These are phyloP conservation scores for Poeciliopsis retropinna DNA, from an alignment of 2,113 vertebrate genomes.

Conservation along the genomic window DNA sequence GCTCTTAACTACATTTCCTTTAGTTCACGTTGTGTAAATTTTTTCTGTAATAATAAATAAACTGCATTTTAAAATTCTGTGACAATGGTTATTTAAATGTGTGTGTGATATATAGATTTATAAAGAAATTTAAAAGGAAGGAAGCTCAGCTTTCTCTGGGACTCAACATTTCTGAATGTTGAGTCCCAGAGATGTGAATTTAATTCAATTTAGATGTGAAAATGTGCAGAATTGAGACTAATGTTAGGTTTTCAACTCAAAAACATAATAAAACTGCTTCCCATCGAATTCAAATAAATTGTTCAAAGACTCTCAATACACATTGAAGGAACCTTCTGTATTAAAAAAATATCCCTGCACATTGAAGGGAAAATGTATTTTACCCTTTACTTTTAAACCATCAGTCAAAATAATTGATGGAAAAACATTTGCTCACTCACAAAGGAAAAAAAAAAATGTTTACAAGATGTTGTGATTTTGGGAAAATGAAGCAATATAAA, in stretches of 20 bases:
- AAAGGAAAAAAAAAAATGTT: too few relatives aligned
- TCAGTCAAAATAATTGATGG: too few relatives aligned
- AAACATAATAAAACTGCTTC: neutral
- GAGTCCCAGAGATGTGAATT: too few relatives aligned
- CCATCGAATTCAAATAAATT: neutral
- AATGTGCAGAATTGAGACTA: neutral
- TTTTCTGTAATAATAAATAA: constrained; percentile 47
- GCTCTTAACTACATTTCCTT: constrained; percentile 49
- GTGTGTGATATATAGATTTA: neutral
- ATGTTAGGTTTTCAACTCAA: neutral
- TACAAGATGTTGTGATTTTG: too few relatives aligned
- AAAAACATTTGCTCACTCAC: too few relatives aligned
- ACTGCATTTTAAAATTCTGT: constrained; percentile 18
- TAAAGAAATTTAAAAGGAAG: neutral
- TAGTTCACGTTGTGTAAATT: constrained; percentile 8
- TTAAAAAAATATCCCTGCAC: too few relatives aligned
- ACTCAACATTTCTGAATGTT: too few relatives aligned
- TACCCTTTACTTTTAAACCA: too few relatives aligned
- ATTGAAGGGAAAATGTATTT: too few relatives aligned
- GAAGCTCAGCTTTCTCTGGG: neutral
- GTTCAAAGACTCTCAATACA: neutral
- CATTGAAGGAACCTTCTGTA: neutral
- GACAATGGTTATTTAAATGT: neutral
- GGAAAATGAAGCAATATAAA: too few relatives aligned
- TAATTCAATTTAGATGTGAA: neutral